Evolutionary conservation across 2,888 invertebrate species (phyloP).

Genomic region (Athrips mouffetella): DNA sequence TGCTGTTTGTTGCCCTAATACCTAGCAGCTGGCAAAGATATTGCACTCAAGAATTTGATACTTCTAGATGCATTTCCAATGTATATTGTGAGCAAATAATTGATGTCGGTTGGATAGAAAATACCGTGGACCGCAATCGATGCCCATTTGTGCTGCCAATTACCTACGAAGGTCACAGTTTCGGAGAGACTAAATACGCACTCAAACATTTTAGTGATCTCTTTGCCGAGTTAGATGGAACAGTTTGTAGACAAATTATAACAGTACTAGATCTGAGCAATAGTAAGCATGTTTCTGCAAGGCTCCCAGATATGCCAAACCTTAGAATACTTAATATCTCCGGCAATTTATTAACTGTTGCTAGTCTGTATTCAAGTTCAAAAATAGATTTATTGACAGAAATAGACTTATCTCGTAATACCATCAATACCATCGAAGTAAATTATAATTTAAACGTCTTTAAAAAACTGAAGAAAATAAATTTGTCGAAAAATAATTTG

Average conservation of each 20-base stretch:
- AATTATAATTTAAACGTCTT: constrained; percentile 24
- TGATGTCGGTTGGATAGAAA: too few relatives aligned
- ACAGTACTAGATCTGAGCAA: constrained; percentile 38
- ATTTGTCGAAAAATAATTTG: constrained; percentile 49
- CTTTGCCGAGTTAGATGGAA: too few relatives aligned
- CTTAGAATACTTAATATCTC: constrained; percentile 41
- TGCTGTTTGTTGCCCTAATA: too few relatives aligned
- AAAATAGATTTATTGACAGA: constrained; percentile 32
- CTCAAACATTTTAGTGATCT: too few relatives aligned
- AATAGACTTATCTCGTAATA: constrained; percentile 51
- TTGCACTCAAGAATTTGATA: too few relatives aligned
- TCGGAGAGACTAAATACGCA: too few relatives aligned
- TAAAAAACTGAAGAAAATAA: constrained; percentile 34
- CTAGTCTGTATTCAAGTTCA: constrained; percentile 35
- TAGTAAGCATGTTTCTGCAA: constrained; percentile 30
- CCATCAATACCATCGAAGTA: constrained; percentile 35
- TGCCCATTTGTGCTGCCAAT: too few relatives aligned
- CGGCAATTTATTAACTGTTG: constrained; percentile 36
- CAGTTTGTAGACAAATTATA: constrained; percentile 21
- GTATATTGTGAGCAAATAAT: too few relatives aligned
- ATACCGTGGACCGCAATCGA: too few relatives aligned
- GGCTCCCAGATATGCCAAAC: constrained; percentile 35
- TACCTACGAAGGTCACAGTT: too few relatives aligned
- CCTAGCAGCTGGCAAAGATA: too few relatives aligned
- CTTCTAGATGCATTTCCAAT: too few relatives aligned